phyloP scores from a whole-genome alignment of 92 coral and sea anemone genomes.

The Zoanthus sociatus region DNA sequence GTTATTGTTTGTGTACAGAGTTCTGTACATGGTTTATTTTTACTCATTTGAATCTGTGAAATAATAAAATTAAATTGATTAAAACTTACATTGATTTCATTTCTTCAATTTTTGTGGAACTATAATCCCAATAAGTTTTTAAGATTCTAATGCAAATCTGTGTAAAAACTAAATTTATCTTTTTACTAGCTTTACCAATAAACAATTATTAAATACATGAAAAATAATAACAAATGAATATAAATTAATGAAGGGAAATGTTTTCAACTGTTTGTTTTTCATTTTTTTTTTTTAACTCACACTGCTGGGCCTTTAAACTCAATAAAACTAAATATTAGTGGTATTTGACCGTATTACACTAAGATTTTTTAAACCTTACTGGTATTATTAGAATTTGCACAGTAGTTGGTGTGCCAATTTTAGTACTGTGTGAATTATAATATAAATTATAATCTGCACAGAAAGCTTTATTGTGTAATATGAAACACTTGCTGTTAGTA shows the following conservation, averaged over 20 bases:
- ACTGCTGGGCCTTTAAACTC: neutral
- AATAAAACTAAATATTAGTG: neutral
- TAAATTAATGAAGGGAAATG: neutral
- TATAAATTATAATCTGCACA: too few relatives aligned
- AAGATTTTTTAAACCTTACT: neutral
- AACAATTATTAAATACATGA: too few relatives aligned
- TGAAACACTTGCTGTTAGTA: too few relatives aligned
- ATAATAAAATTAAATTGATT: neutral
- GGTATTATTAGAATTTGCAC: neutral
- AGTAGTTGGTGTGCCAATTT: neutral
- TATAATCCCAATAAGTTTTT: too few relatives aligned
- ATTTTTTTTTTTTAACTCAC: too few relatives aligned
- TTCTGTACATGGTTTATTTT: neutral
- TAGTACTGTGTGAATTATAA: neutral
- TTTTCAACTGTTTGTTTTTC: neutral
- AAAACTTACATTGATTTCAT: too few relatives aligned
- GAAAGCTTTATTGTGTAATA: too few relatives aligned
- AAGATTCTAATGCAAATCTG: too few relatives aligned
- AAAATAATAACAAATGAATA: neutral
- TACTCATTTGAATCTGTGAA: conserved; percentile 23
- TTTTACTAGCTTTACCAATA: too few relatives aligned
- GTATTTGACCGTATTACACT: neutral
- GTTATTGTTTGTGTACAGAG: conserved; percentile 21
- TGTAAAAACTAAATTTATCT: too few relatives aligned
- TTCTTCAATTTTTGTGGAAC: too few relatives aligned